These are phyloP conservation scores for Pollicipes pollicipes DNA, from an alignment of 1,140 invertebrate species.

Conservation along the genomic window DNA sequence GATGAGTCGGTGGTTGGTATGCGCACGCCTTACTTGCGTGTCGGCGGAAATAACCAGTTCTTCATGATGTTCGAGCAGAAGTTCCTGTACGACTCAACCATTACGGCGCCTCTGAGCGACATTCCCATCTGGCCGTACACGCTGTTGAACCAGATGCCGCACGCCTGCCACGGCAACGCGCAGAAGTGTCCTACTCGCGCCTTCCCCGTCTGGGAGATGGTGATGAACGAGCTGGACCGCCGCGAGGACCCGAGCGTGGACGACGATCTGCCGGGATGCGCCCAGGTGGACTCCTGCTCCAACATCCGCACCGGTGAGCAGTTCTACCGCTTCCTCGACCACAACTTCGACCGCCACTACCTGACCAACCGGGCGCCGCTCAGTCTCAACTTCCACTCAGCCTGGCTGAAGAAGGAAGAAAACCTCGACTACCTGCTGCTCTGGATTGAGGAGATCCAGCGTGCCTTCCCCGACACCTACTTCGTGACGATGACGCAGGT, in stretches of 20 bases:
- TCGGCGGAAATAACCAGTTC: conserved; percentile 91
- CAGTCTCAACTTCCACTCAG: conserved; percentile 87
- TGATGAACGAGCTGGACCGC: conserved; percentile 88
- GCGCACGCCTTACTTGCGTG: conserved; percentile 73
- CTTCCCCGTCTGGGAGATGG: conserved; percentile 93
- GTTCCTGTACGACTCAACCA: conserved; percentile 88
- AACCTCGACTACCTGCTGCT: conserved; percentile 81
- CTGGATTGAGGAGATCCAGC: conserved; percentile 81
- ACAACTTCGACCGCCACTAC: conserved; percentile 90
- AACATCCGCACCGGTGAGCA: conserved; percentile 83
- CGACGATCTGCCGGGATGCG: conserved; percentile 79
- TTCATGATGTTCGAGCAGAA: conserved; percentile 95
- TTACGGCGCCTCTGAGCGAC: conserved; percentile 77
- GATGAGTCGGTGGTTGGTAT: conserved; percentile 88
- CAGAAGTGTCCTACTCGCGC: conserved; percentile 75
- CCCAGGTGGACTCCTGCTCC: conserved; percentile 91
- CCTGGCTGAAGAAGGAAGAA: conserved; percentile 89
- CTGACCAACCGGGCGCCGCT: conserved; percentile 81
- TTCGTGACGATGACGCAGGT: conserved; percentile 93
- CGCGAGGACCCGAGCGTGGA: conserved; percentile 79
- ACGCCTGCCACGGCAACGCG: conserved; percentile 78
- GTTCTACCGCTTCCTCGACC: conserved; percentile 87
- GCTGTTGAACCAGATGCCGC: conserved; percentile 92
- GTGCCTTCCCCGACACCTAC: conserved; percentile 78
- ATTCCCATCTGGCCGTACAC: conserved; percentile 95